Evolutionary conservation across 1,140 invertebrate species (phyloP), one percentile per base, ranked within the genome.

Genomic region (Bombus confusus): DNA sequence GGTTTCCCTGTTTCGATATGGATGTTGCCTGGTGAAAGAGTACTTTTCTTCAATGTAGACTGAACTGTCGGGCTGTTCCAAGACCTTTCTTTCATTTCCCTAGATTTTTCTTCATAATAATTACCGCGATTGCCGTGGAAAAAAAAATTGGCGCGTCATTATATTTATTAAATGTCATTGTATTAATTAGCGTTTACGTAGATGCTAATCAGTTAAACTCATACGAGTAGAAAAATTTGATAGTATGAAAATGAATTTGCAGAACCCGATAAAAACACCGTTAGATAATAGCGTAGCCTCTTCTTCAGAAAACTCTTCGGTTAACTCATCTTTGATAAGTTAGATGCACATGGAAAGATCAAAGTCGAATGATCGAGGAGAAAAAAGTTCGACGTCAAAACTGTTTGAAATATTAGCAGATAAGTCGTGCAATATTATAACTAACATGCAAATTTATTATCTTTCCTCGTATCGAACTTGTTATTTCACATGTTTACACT

Each of bases 381-480:
- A 37, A 37, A 10, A 25, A 18, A 25, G 37, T 37, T 68, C 66
- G 66, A 37, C 25, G 68, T 43, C 9, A 15, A 6, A 57, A 37
- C 12, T 15, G 25, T 57, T 47, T 28, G 74, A 76, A 57, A 37
- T 28, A 37, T 37, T 15, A 25, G 15, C 74, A 37, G 28, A 15
- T 41, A 10, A 3, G 2, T 28, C 68, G 37, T 18, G 22, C 28
- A 72, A 31, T n/a, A 43, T 76, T 34, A 57, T 57, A n/a, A 47
- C 43, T 57, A 57, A 28, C 74, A 76, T 76, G 52, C 47, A 76
- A 76, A 76, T 76, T 15, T 31, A 25, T 57, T 52, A 74, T 47
- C n/a, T 34, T 18, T 72, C 28, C 6, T 0, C 34, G 5, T 37
- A 75, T 75, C 22, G 13, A 28, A 15, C 31, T 57, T 28, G 31